Conservation (phyloP, 1,140 invertebrate genomes). For the Drosophila sulfurigaster region DNA sequence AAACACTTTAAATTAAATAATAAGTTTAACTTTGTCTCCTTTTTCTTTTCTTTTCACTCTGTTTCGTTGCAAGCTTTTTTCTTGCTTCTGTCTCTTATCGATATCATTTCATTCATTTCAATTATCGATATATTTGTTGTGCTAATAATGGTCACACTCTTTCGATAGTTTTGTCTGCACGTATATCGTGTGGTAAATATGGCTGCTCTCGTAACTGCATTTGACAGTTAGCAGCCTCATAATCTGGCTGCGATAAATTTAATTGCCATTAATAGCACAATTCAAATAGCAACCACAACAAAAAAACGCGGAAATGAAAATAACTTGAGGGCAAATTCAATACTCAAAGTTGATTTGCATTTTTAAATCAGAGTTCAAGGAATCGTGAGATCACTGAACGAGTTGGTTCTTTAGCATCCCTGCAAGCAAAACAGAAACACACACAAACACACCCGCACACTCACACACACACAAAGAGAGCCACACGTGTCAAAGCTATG, state of each 20-base stretch:
- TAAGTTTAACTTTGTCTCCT: too few species aligned
- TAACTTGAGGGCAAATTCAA: conserved; percentile 70
- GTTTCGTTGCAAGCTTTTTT: too few species aligned
- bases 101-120: too few species aligned
- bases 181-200: too few species aligned
- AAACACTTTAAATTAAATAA: too few species aligned
- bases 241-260: conserved; percentile 77
- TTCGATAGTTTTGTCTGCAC: too few species aligned
- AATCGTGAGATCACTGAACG: conserved; percentile 39
- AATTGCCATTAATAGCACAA: conserved; percentile 78
- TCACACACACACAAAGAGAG: conserved; percentile 20
- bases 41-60: too few species aligned
- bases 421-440: conserved; percentile 22
- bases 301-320: conserved; percentile 71
- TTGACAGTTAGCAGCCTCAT: conserved; percentile 79
- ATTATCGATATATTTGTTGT: too few species aligned
- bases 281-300: conserved; percentile 56
- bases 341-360: conserved; percentile 71
- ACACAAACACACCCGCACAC: conserved; percentile 33
- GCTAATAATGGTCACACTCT: too few species aligned
- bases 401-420: conserved; percentile 40
- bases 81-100: too few species aligned
- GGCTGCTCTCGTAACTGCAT: conserved; percentile 33
- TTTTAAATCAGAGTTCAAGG: conserved; percentile 74
- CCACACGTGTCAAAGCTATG: conserved; percentile 63